phyloP scores from a whole-genome alignment of 2,113 vertebrate genomes.

The Lepus timidus region DNA sequence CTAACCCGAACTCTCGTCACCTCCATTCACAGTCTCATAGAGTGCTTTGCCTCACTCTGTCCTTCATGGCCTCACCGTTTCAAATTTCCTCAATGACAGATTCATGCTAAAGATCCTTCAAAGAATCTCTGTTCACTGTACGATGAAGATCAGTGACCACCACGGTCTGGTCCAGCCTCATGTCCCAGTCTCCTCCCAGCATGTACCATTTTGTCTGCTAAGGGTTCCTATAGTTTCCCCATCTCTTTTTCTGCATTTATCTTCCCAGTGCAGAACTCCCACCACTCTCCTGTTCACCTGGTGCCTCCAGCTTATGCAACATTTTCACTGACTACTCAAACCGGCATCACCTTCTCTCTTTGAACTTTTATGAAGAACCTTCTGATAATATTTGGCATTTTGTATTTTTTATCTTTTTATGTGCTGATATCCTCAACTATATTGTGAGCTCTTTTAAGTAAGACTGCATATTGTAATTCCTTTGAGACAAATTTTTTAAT shows the following conservation, averaged over 20 bases:
- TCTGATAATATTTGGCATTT: not conserved
- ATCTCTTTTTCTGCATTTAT: not conserved
- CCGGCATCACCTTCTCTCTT: not conserved
- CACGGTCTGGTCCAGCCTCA: not conserved
- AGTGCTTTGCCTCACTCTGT: not conserved
- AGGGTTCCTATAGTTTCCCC: not conserved
- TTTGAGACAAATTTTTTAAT: not conserved
- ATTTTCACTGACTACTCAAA: not conserved
- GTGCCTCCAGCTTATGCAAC: not conserved
- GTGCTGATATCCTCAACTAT: not conserved
- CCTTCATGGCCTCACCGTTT: not conserved
- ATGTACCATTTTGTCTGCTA: not conserved
- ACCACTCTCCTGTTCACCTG: not conserved
- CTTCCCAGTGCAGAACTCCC: not conserved
- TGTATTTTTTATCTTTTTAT: not conserved
- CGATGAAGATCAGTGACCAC: not conserved
- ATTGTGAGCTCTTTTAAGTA: conserved; percentile 2
- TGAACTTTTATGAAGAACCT: not conserved
- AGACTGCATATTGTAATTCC: not conserved
- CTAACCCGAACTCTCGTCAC: not conserved
- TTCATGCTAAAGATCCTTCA: not conserved
- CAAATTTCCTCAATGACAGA: not conserved
- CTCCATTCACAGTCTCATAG: not conserved
- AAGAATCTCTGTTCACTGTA: not conserved
- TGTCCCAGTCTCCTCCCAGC: not conserved